Conservation (phyloP, 2,797 vertebrate genomes). For the Sebastes variabilis region DNA sequence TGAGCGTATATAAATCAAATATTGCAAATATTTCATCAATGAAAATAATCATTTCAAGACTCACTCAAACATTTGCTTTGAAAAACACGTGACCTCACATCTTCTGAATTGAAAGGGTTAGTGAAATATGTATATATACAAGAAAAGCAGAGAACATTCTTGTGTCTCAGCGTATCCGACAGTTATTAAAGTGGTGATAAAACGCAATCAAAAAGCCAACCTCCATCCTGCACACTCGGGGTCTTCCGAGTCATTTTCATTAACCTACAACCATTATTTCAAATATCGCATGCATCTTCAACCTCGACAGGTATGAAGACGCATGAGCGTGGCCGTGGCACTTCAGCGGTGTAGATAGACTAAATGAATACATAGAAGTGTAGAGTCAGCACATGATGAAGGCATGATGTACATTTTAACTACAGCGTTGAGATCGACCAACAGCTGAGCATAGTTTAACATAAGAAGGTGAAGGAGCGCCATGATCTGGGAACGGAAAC, state of each 20-base stretch:
- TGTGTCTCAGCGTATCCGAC: slow-evolving; percentile 60
- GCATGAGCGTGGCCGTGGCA: slow-evolving; percentile 7
- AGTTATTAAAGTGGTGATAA: slow-evolving; percentile 70
- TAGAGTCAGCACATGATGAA: slow-evolving; percentile 29
- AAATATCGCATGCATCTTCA: slow-evolving; percentile 58
- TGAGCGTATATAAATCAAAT: not conserved
- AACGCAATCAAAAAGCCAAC: slow-evolving; percentile 72
- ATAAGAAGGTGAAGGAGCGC: not conserved
- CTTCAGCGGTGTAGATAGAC: slow-evolving; percentile 25
- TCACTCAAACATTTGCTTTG: not conserved
- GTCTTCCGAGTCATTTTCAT: slow-evolving; percentile 78
- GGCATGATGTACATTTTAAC: slow-evolving; percentile 5
- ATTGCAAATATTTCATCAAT: not conserved
- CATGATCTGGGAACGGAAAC: not conserved
- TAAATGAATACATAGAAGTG: slow-evolving; percentile 37
- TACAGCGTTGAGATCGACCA: not conserved
- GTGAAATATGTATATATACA: not conserved
- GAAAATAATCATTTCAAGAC: not conserved
- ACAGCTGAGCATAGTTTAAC: slow-evolving; percentile 11
- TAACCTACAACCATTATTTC: slow-evolving; percentile 78
- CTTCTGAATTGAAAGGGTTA: not conserved
- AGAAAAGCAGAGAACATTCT: slow-evolving; percentile 16
- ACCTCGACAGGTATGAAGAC: slow-evolving; percentile 29
- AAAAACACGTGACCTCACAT: slow-evolving; percentile 21
- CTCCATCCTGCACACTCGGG: slow-evolving; percentile 66